A percentile compares a stretch with the other conserved stretches of the same genome.
phyloP scores from a whole-genome alignment of 2,113 vertebrate genomes.

The Rhinichthys klamathensis region DNA sequence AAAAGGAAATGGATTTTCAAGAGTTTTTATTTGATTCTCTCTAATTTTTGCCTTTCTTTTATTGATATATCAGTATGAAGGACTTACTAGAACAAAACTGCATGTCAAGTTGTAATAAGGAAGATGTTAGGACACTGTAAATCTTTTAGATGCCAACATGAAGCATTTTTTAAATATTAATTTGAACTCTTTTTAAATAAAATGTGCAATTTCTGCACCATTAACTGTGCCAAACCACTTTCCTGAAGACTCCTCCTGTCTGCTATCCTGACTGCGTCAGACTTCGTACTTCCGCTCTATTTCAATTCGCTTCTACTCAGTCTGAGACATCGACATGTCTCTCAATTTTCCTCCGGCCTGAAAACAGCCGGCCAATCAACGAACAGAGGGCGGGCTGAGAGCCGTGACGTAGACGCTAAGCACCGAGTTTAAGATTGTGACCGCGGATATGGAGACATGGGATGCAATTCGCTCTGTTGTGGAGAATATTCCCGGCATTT shows the following conservation, averaged over 20 bases:
- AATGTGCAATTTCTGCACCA: neutral
- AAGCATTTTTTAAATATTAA: neutral
- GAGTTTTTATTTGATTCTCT: neutral
- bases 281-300: too few relatives aligned
- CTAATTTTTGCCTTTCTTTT: neutral
- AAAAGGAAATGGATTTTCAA: conserved; percentile 1
- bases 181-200: neutral
- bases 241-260: neutral
- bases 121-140: neutral
- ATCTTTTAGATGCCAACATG: neutral
- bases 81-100: neutral
- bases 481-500: too few relatives aligned
- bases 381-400: too few relatives aligned
- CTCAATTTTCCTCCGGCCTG: too few relatives aligned
- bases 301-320: too few relatives aligned
- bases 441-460: too few relatives aligned
- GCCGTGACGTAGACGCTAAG: too few relatives aligned
- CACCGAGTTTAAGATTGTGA: too few relatives aligned
- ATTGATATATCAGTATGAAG: conserved; percentile 1
- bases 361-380: too few relatives aligned
- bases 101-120: neutral
- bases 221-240: neutral
- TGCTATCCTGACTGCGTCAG: too few relatives aligned
- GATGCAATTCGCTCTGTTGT: too few relatives aligned
- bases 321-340: too few relatives aligned